Conservation (phyloP, 2,797 vertebrate species). For the Spheniscus humboldti region DNA sequence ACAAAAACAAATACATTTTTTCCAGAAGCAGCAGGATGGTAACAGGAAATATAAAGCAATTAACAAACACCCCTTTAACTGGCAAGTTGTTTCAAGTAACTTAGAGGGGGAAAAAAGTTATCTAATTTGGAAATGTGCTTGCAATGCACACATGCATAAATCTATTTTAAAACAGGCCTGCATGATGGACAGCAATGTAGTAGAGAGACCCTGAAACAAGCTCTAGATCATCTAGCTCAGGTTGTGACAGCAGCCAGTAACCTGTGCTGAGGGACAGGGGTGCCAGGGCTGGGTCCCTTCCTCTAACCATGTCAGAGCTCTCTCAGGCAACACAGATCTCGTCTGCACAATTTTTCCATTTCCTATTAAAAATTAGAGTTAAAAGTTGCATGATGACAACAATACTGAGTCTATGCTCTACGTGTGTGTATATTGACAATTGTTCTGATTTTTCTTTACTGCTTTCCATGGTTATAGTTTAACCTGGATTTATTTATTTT, state of each 20-base stretch:
- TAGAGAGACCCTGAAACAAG: not conserved
- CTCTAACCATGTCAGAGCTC: not conserved
- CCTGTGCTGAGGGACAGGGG: not conserved
- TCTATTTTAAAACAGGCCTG: not conserved
- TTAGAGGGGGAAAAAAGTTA: accelerated
- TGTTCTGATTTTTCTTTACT: not conserved
- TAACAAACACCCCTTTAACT: not conserved
- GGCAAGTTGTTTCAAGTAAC: not conserved
- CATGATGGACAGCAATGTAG: not conserved
- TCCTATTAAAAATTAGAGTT: not conserved
- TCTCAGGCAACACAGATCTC: not conserved
- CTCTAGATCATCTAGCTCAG: not conserved
- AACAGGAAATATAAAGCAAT: constrained; percentile 16
- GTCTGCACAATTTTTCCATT: not conserved
- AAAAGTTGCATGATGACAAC: not conserved
- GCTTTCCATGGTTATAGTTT: not conserved
- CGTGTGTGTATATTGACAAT: accelerated
- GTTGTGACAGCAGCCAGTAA: not conserved
- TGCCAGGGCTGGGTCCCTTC: not conserved
- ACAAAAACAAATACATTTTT: not conserved
- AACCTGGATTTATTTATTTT: not conserved
- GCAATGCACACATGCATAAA: not conserved
- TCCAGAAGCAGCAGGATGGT: not conserved
- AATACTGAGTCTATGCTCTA: accelerated
- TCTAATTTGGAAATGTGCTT: not conserved